Base-by-base conservation (phyloP, 2,888 invertebrate species). In the Drosophila acutilabella region DNA sequence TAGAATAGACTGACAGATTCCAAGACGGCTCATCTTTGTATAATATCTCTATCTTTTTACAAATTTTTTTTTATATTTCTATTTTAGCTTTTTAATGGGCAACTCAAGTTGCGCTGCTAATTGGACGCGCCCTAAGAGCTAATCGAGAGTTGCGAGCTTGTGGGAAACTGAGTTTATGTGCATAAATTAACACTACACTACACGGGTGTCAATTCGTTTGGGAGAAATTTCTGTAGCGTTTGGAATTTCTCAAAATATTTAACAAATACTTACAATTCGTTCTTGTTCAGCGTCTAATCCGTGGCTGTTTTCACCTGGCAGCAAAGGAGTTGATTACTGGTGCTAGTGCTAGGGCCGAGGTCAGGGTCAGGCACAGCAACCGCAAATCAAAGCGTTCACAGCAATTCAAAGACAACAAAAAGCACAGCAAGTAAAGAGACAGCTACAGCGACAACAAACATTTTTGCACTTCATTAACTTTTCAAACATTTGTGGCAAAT, bases 391-490 rank as follows among this genome's bases (percentile, higher is more conserved):
- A 81, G 68, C 57, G 67, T 79, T 79, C 64, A 69, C 71, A 59
- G 51, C 67, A 68, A 74, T 77, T 80, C 59, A 51, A 66, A 33
- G 66, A 65, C 81, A 71, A 54, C 66, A 68, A 38, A 65, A 73
- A 60, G 73, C 60, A 8, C 54, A 62, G 38, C 51, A 51, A 57
- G 57, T 66, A 36, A 44, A 59, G 38, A 60, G 38, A 66, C 59
- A 59, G 23, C 30, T 23, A 54, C 65, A 58, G 56, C 50, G 59
- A 50, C 69, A 65, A 71, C 71, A 82, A 74, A 79, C 78, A 87
- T 84, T 81, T 87, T 87, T 87, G 76, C 88, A 88, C 88, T 88
- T 82, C 78, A 88, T 88, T 88, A 88, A 87, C 81, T 87, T 74
- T 72, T 76, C 70, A 64, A 81, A 53, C 80, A 86, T 80, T 85